These are phyloP conservation scores for Cryptoprocta ferox DNA, from an alignment of 2,797 vertebrate genomes.

Conservation along the genomic window DNA sequence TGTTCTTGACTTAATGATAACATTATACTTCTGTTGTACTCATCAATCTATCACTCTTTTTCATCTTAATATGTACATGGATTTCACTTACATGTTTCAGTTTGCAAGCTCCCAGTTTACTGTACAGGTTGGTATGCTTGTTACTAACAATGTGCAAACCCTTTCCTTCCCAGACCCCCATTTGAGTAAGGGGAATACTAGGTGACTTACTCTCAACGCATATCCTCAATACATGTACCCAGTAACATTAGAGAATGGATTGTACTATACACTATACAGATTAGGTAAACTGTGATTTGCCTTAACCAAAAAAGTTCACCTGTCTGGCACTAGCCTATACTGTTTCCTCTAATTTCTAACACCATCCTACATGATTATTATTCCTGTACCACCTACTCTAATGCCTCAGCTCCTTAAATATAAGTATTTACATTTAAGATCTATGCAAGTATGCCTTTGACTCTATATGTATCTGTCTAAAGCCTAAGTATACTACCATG, in stretches of 20 bases:
- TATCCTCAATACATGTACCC: not conserved
- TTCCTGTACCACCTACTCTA: not conserved
- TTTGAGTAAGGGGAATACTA: not conserved
- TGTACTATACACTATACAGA: not conserved
- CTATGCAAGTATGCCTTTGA: not conserved
- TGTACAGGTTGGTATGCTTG: not conserved
- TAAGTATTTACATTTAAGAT: not conserved
- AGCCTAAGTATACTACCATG: not conserved
- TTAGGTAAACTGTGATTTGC: not conserved
- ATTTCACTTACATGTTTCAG: not conserved
- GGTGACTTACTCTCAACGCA: not conserved
- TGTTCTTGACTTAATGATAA: not conserved
- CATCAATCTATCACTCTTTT: not conserved
- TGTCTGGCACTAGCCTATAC: not conserved
- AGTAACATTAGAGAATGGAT: not conserved
- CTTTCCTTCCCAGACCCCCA: not conserved
- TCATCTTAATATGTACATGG: not conserved
- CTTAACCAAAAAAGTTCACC: not conserved
- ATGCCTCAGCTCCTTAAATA: slow-evolving; percentile 4
- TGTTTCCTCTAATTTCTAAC: not conserved
- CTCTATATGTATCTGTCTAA: not conserved
- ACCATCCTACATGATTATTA: not conserved
- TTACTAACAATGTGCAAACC: not conserved
- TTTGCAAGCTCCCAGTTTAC: not conserved
- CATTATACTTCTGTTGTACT: not conserved